Evolutionary conservation across 2,797 vertebrate species (phyloP), one percentile per base, ranked within the genome.

Genomic region (Enteromius trimaculatus): DNA sequence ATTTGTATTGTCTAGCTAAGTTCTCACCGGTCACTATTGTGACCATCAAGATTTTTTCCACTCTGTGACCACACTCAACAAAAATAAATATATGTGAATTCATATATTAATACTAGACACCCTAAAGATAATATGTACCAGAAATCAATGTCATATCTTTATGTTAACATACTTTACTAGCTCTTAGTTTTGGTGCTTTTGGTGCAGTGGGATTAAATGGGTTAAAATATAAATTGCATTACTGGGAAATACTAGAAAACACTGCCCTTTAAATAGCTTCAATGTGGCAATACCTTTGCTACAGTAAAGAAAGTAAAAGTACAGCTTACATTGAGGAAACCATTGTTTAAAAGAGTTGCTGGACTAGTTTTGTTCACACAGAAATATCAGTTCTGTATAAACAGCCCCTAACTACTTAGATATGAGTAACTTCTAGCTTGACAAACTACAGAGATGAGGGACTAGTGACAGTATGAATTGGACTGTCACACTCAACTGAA

Each of bases 311-410:
- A 26, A 13, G 23, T 62, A 29, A 62, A 62, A 6, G 10, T 16
- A 16, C 23, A 47, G 68, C 13, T 17, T 70, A 6, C 7, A 47
- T 14, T 70, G 7, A 70, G 0, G 3, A 26, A 70, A 70, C 42
- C 4, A 68, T 16, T 31, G 55, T 14, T 76, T 13, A 60, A 60
- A 60, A 77, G 34, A 77, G 53, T 60, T 17, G 75, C 75, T 44
- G 5, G 8, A 60, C 37, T 26, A 58, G 71, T 34, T 72, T 72
- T 74, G 4, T 77, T 60, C n/a, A 60, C 31, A 9, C 8, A 23
- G 51, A 17, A 17, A 49, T 19, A 51, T 19, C 8, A 5, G 2
- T 19, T 72, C 17, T 31, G 26, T 19, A 29, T 51, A 29, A 72
- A 51, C 17, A 51, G 47, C 47, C 70, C 9, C 8, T 6, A 19